Percentiles rank a stretch among this genome's conserved stretches.
Conservation (phyloP, 2,888 invertebrate genomes). For the Orthosia gothica region DNA sequence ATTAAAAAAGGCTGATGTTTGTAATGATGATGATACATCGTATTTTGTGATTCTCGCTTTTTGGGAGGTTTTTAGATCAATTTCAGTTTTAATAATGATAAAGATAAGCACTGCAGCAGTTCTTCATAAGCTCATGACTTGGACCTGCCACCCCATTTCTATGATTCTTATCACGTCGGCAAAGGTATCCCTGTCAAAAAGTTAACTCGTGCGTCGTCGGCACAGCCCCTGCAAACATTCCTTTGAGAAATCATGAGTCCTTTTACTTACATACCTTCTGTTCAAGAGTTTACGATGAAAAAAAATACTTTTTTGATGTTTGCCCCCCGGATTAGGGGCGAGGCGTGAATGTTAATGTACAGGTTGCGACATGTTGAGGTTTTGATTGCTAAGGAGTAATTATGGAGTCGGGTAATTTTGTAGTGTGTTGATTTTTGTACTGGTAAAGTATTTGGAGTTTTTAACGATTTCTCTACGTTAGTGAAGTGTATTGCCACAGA, state of each 20-base stretch:
- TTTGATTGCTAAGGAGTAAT: constrained; percentile 52
- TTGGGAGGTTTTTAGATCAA: too few relatives aligned
- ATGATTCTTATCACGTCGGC: constrained; percentile 86
- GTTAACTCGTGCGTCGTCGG: constrained; percentile 87
- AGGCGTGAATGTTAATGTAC: constrained; percentile 68
- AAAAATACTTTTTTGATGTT: constrained; percentile 64
- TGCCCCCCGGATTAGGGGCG: constrained; percentile 54
- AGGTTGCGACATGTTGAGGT: constrained; percentile 32
- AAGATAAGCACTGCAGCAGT: too few relatives aligned
- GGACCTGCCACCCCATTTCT: constrained; percentile 62
- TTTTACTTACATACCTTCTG: constrained; percentile 81
- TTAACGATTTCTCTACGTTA: background rate
- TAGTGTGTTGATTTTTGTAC: background rate
- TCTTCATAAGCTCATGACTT: constrained; percentile 29
- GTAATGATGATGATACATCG: too few relatives aligned
- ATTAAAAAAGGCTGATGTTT: too few relatives aligned
- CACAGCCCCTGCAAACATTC: constrained; percentile 83
- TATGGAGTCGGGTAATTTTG: constrained; percentile 31
- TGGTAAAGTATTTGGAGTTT: background rate
- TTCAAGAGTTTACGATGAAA: constrained; percentile 45
- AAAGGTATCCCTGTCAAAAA: constrained; percentile 90
- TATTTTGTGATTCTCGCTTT: too few relatives aligned
- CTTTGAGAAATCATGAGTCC: constrained; percentile 89
- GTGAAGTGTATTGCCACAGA: too few relatives aligned
- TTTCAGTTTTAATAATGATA: too few relatives aligned